These are phyloP conservation scores for Ichneumoninae sp. DNA, from an alignment of 2,888 invertebrate genomes.

Conservation along the genomic window DNA sequence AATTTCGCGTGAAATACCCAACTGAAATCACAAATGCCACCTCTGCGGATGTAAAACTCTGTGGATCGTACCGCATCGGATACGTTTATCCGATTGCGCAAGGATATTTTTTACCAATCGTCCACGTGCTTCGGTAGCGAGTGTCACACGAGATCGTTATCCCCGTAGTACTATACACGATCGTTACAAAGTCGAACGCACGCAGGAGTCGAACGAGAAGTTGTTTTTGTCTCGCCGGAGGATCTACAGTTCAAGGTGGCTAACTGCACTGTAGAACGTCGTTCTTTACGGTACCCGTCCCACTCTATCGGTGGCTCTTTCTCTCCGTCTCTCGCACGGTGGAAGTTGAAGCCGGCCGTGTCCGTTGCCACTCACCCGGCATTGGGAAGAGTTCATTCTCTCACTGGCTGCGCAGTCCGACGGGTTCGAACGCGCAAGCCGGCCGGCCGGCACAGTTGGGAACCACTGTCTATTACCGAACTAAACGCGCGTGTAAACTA, in stretches of 20 bases:
- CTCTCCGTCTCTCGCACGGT: conserved; percentile 43
- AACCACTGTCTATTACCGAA: conserved; percentile 12
- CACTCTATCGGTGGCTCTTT: conserved; percentile 23
- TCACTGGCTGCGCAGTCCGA: conserved; percentile 55
- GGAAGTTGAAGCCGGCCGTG: conserved; percentile 8
- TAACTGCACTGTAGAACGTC: conserved; percentile 28
- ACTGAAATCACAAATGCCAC: no score
- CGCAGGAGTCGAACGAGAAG: not conserved
- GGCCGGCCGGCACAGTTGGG: conserved; percentile 44
- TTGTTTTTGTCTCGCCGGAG: conserved; percentile 12
- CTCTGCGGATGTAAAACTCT: not conserved
- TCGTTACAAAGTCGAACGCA: not conserved
- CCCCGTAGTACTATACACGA: not conserved
- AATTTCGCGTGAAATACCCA: no score
- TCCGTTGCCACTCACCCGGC: conserved; percentile 62
- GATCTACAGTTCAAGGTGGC: conserved; percentile 28
- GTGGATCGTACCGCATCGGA: not conserved
- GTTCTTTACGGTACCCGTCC: conserved; percentile 60
- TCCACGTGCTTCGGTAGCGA: not conserved
- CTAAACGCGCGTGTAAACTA: not conserved
- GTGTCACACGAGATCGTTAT: not conserved
- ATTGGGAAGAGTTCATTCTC: conserved; percentile 65
- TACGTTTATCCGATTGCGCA: not conserved
- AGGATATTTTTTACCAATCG: not conserved
- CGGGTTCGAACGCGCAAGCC: conserved; percentile 40